Evolutionary conservation across 2,797 vertebrate species (phyloP), one percentile per base, ranked within the genome.

Genomic region (Crotalus adamanteus): DNA sequence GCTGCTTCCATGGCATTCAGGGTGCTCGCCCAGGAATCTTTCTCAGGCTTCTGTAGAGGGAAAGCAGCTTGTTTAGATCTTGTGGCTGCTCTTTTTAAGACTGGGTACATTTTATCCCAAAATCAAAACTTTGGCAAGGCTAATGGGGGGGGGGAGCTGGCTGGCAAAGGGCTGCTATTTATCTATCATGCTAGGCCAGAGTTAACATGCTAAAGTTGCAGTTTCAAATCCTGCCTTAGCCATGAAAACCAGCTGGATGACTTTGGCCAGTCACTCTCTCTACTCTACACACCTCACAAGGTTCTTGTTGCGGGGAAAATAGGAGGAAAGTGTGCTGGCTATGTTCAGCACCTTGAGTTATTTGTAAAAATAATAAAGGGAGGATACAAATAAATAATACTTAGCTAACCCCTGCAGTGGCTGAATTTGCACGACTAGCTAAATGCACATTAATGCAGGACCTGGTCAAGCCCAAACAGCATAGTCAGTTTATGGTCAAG

Each of bases 1-100:
- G 96, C 96, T 2, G 91, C 91, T n/a, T 96, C 95, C 95, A 96
- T 92, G 1, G 96, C 96, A 42, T 96, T 96, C 31, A 97, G 53
- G 1, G 93, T 93, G 5, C 91, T 96, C 0, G 93, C 94, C 97
- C 97, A 97, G 2, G 94, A 63, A 47, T 97, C 95, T 0, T 86
- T 93, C 11, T 97, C 96, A 0, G 96, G 97, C 92, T 94, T 97
- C 97, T 97, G 92, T 56, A 14, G 42, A 53, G 22, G 55, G 20
- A 78, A 61, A 93, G 18, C 28, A 56, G 1, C 1, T 55, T 2
- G 28, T 31, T 31, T 28, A n/a, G 16, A 16, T 56, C 65, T 28
- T 7, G 26, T 22, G 57, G 65, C 3, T 25, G 28, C 4, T 4
- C 22, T 14, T 86, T 83, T 92, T 16, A 26, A 60, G 28, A 14